Base-by-base conservation (phyloP, 2,888 invertebrate species). In the Bellardia pandia region DNA sequence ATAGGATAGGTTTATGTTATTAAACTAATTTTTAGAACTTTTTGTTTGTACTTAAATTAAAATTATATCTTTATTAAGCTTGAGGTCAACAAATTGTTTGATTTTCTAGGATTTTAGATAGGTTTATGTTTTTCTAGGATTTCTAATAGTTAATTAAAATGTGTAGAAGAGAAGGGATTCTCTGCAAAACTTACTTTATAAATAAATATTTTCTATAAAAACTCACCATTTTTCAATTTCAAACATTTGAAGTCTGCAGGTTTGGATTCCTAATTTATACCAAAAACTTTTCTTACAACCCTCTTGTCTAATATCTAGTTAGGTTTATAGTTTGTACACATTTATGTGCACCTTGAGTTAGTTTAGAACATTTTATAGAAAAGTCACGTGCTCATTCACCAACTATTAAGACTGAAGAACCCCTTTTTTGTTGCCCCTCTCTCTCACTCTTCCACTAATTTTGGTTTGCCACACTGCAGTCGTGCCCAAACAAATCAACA, bases 341-440 rank as follows among this genome's bases (percentile, higher is more conserved):
- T 37, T 11, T n/a, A 45, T 66, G 7, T 60, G 45, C 37, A 79
- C 64, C 66, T 69, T 77, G n/a, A 40, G 71, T 69, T 72, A 72
- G 45, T 60, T 76, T 69, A 58, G 42, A 66, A 40, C 16, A 48
- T 56, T 75, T 86, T 74, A 79, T 78, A 60, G 23, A 62, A 60
- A 80, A 74, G 80, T 87, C 86, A 87, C 84, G 86, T 81, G 84
- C 84, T 72, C n/a, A 45, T 77, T 77, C 62, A 74, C 40, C 66
- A 76, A 80, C 72, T 58, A 42, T 64, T 60, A 71, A 82, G 48
- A 58, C 58, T 40, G 3, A 13, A 71, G n/a, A 69, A 78, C 33
- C 37, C 16, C 56, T 74, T 74, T n/a, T 9, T 5, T 72, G 23
- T 40, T 69, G 16, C 33, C 37, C 16, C 56, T 74, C 68, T n/a